Conservation (phyloP, 2,888 invertebrate genomes). For the Drosophila anomalata region DNA sequence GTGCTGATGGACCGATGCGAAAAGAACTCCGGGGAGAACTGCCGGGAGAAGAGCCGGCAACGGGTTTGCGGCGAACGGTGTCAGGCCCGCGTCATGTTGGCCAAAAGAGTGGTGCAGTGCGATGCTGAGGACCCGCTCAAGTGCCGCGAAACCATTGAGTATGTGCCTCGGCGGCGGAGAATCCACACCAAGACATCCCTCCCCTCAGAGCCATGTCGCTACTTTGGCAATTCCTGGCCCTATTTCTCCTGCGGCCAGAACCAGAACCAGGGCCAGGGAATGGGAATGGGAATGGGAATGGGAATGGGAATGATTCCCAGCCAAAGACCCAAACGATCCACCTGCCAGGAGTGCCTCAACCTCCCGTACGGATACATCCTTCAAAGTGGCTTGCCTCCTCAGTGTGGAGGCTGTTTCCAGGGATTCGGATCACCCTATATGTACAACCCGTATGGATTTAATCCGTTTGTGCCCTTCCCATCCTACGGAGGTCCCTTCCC, state of each 20-base stretch:
- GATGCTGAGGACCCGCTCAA: slow-evolving; percentile 45
- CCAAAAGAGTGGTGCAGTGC: slow-evolving; percentile 67
- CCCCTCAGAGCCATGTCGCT: slow-evolving; percentile 28
- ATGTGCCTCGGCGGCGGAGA: slow-evolving; percentile 59
- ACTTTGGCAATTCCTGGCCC: slow-evolving; percentile 60
- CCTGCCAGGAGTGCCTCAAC: slow-evolving; percentile 58
- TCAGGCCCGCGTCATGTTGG: slow-evolving; percentile 76
- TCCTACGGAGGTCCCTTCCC: too few species aligned
- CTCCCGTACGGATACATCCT: slow-evolving; percentile 62
- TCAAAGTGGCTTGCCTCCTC: slow-evolving; percentile 57
- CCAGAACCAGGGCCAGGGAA: neutral
- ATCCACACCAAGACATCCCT: slow-evolving; percentile 10
- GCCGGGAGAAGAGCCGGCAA: slow-evolving; percentile 66
- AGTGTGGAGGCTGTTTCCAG: slow-evolving; percentile 57
- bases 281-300: neutral
- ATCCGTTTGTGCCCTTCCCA: too few species aligned
- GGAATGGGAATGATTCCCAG: neutral
- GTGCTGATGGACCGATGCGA: slow-evolving; percentile 66
- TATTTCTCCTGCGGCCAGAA: slow-evolving; percentile 53
- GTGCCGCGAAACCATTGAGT: slow-evolving; percentile 70
- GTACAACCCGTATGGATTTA: too few species aligned
- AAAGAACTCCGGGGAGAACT: slow-evolving; percentile 39
- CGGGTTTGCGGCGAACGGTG: slow-evolving; percentile 80
- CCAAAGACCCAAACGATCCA: slow-evolving; percentile 16
- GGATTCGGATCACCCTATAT: neutral